Evolutionary conservation across 2,113 vertebrate genomes (phyloP).

Genomic region (Corythoichthys haematopterus): DNA sequence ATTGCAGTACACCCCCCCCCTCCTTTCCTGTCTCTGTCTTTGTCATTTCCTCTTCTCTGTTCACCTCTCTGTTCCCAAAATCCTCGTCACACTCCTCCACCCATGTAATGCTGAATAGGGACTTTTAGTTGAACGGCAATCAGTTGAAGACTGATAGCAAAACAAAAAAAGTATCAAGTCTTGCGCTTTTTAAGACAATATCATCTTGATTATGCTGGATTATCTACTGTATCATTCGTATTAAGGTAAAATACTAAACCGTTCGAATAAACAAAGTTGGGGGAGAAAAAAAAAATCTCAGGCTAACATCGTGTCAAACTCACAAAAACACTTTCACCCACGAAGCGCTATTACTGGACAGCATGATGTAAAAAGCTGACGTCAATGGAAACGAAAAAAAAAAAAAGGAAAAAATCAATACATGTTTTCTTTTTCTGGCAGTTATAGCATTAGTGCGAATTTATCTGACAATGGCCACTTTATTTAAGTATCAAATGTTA

Average conservation of each 20-base stretch:
- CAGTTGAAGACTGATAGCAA: background rate
- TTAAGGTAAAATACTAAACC: background rate
- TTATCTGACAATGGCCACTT: background rate
- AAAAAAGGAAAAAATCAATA: background rate
- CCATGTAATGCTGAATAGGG: background rate
- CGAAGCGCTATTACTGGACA: background rate
- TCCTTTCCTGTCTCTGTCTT: conserved; percentile 31
- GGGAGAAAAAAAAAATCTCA: background rate
- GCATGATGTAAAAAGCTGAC: conserved; percentile 7
- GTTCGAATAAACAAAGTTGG: background rate
- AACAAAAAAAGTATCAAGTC: background rate
- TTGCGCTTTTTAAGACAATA: background rate
- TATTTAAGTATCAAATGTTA: too few species aligned
- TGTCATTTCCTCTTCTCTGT: conserved; percentile 43
- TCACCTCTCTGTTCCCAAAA: conserved; percentile 35
- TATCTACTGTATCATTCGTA: background rate
- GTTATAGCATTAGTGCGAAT: background rate
- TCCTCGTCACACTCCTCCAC: background rate
- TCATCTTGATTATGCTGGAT: too few species aligned
- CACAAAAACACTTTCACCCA: conserved; percentile 6
- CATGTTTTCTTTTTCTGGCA: conserved; percentile 1
- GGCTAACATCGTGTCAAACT: background rate
- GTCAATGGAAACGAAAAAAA: conserved; percentile 2
- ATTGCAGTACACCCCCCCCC: conserved; percentile 17
- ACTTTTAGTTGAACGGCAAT: background rate